A percentile compares a stretch with the other conserved stretches of the same genome.
phyloP scores from a whole-genome alignment of 2,113 vertebrate genomes.

The Gavialis gangeticus region DNA sequence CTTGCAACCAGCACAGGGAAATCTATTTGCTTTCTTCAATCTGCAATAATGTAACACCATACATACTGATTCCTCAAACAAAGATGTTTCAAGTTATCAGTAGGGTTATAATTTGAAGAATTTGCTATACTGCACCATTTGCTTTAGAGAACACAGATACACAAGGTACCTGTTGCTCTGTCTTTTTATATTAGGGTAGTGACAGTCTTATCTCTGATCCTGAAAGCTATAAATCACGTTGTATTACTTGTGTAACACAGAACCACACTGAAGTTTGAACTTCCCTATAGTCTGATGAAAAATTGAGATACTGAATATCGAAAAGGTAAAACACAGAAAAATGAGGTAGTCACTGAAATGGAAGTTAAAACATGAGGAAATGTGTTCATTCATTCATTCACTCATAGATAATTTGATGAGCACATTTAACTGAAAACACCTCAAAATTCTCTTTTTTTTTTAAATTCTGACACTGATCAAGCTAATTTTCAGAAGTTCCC shows the following conservation, averaged over 20 bases:
- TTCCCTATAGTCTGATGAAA: neutral
- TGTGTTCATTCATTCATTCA: accelerated
- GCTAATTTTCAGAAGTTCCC: neutral
- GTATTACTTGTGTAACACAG: neutral
- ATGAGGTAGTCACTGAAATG: neutral
- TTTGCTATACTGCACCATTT: neutral
- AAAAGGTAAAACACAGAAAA: neutral
- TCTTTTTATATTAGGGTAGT: neutral
- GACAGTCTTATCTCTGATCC: neutral
- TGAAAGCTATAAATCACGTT: neutral
- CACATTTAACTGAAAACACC: neutral
- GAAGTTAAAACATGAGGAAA: accelerated
- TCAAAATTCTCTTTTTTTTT: neutral
- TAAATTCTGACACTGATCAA: neutral
- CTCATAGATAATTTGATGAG: neutral
- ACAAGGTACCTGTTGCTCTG: neutral
- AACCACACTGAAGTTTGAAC: neutral
- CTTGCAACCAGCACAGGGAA: accelerated
- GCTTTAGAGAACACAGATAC: neutral
- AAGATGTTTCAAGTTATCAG: neutral
- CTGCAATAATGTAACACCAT: neutral
- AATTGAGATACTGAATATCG: neutral
- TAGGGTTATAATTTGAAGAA: neutral
- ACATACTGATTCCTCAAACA: neutral
- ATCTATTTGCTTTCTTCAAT: neutral